Percentiles rank a stretch among this genome's conserved stretches.
Conservation (phyloP, 2,113 vertebrate species). For the Urocynchramus pylzowi region DNA sequence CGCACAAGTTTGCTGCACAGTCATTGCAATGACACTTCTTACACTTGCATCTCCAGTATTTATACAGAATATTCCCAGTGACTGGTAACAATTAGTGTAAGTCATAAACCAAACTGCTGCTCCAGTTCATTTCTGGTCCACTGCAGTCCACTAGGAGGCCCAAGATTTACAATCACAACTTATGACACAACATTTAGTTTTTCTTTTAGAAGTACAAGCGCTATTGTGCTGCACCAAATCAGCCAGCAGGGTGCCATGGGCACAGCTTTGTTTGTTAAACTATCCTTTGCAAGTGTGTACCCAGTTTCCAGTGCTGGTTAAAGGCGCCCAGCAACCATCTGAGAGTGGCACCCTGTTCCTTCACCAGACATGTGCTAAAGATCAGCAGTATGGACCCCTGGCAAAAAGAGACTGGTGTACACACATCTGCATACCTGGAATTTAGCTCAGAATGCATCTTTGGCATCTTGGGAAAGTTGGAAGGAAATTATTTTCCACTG, state of each 20-base stretch:
- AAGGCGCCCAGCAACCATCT: no score
- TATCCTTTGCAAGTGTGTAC: background rate
- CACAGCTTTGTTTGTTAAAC: background rate
- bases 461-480: background rate
- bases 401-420: background rate
- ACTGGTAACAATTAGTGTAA: slow-evolving; percentile 42
- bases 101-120: slow-evolving; percentile 38
- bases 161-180: background rate
- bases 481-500: background rate
- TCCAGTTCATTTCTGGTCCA: slow-evolving; percentile 54
- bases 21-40: slow-evolving; percentile 51
- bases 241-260: background rate
- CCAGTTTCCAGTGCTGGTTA: background rate
- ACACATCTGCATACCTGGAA: background rate
- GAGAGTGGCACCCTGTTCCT: background rate
- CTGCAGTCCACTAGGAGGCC: slow-evolving; percentile 14
- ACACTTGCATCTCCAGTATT: slow-evolving; percentile 55
- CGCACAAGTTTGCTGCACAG: slow-evolving; percentile 64
- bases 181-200: background rate
- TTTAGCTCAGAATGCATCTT: slow-evolving; percentile 1
- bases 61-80: slow-evolving; percentile 55
- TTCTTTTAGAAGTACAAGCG: background rate
- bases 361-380: background rate
- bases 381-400: background rate
- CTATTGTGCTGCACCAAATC: background rate